These are phyloP conservation scores for Mesoclemmys tuberculata DNA, from an alignment of 2,113 vertebrate genomes.

Conservation along the genomic window DNA sequence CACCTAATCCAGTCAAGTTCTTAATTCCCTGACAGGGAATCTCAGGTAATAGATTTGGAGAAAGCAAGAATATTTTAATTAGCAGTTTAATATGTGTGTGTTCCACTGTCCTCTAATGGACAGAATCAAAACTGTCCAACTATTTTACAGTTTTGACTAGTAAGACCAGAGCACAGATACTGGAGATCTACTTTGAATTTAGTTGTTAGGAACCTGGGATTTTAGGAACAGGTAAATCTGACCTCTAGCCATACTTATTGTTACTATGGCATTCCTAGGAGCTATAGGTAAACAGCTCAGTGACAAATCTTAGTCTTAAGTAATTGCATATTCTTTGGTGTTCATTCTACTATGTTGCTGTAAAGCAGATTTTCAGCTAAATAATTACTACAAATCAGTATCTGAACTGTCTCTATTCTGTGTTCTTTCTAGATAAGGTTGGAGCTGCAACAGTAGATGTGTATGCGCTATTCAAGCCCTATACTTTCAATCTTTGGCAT, in stretches of 20 bases:
- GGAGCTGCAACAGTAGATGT: neutral
- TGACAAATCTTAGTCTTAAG: neutral
- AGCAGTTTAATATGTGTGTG: neutral
- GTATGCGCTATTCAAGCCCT: neutral
- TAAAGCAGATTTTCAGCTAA: neutral
- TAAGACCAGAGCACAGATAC: neutral
- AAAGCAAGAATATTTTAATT: constrained; percentile 26
- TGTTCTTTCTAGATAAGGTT: neutral
- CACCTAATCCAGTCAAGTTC: constrained; percentile 25
- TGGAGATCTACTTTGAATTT: neutral
- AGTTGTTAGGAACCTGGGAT: neutral
- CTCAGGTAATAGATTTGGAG: constrained; percentile 3
- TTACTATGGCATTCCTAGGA: accelerated
- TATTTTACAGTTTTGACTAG: too few relatives aligned
- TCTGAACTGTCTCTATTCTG: neutral
- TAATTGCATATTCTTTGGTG: neutral
- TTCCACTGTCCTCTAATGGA: neutral
- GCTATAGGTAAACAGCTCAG: neutral
- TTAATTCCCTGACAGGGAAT: constrained; percentile 28
- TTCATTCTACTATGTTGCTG: accelerated
- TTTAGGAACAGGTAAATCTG: neutral
- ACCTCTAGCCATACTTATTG: neutral
- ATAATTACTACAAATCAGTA: neutral
- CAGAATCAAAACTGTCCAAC: neutral
- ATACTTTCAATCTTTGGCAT: neutral